Evolutionary conservation across 2,888 invertebrate species (phyloP), one percentile per base, ranked within the genome.

Genomic region (Heliconius erato): DNA sequence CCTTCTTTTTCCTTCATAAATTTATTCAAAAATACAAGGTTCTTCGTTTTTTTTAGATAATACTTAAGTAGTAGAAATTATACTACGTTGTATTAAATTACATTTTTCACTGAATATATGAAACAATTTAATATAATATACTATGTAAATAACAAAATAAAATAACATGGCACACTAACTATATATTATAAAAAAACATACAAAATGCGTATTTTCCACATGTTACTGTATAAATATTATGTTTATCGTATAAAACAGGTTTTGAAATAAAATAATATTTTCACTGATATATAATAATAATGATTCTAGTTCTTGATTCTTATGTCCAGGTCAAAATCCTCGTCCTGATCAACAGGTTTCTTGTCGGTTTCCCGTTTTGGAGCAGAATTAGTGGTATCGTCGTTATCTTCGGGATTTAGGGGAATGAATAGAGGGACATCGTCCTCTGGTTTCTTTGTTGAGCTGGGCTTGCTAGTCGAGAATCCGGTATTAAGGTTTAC

Each of bases 331-430:
- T 88, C 85, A 32, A 91, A 89, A n/a, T 91, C 90, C 71, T 94
- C 93, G 26, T 93, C 93, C 49, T 88, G 87, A 3, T 87, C 86
- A 28, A 90, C 89, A 12, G 82, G 86, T 7, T 90, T 90, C 40
- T 88, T 88, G 80, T 87, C 88, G 0, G 91, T 90, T 74, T 95
- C 93, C 83, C 93, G 88, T 88, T 95, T 95, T 5, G 95, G 95
- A 26, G 90, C 91, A 80, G 89, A 91, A 63, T 81, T 83, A 63
- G 83, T 83, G 35, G 90, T 88, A 76, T 91, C 90, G 63, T 90
- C 90, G 86, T 91, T 91, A 79, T 92, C 91, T 69, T 90, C 91
- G 5, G 49, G 68, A 74, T 40, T 82, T 3, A 95, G 90, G 32
- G 95, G 94, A 32, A 95, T 89, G 82, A 92, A 92, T 6, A 92